Conservation (phyloP, 2,797 vertebrate genomes). For the Pseudochaenichthys georgianus region DNA sequence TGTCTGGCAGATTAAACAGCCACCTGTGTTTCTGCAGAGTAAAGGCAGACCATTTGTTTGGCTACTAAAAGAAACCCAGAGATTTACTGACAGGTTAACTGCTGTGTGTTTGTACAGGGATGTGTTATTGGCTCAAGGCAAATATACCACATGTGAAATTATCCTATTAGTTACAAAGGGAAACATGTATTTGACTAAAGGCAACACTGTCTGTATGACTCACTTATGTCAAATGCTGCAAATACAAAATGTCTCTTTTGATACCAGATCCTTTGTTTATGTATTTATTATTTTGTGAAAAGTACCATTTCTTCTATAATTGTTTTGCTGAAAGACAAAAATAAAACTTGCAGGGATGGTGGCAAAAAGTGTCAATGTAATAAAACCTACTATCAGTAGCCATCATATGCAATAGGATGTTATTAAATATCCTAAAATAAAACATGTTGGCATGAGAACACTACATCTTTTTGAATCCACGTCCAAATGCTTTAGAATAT, state of each 20-base stretch:
- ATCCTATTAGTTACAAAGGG: neutral
- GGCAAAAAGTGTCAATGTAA: neutral
- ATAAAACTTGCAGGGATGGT: constrained; percentile 17
- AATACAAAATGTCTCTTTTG: constrained; percentile 4
- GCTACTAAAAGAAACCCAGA: constrained; percentile 2
- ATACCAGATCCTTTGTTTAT: constrained; percentile 49
- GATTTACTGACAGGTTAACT: neutral
- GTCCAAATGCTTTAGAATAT: constrained; percentile 40
- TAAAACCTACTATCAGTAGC: neutral
- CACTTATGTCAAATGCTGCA: no score
- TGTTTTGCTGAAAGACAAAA: constrained; percentile 25
- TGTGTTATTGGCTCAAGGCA: neutral
- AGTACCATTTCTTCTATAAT: constrained; percentile 10
- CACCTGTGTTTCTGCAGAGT: constrained; percentile 19
- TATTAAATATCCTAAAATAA: constrained; percentile 1
- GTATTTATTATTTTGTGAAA: constrained; percentile 22
- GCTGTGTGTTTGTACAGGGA: neutral
- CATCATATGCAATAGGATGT: constrained; percentile 10
- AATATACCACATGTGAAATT: neutral
- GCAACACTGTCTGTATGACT: no score
- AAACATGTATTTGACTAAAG: no score
- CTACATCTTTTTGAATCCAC: constrained; percentile 27
- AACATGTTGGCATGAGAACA: constrained; percentile 11
- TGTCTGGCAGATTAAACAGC: constrained; percentile 14
- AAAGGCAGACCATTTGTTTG: constrained; percentile 11